phyloP scores from a whole-genome alignment of 64 coral and sea anemone genomes.

The Porites lutea region DNA sequence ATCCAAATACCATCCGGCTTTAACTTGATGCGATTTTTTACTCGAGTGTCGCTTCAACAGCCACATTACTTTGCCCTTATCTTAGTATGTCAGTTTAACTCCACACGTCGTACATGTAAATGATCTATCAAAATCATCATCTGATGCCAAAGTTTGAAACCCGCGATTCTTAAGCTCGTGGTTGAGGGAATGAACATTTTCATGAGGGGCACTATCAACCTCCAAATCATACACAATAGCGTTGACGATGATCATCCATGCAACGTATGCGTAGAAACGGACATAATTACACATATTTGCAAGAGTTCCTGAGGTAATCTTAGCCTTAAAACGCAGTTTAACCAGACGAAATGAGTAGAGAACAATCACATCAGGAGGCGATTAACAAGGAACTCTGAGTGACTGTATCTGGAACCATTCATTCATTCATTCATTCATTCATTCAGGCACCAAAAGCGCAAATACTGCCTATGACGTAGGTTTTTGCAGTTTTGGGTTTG shows the following conservation, averaged over 20 bases:
- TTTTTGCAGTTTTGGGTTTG: not conserved
- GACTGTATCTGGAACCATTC: not conserved
- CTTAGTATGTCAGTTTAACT: not conserved
- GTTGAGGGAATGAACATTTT: slow-evolving; percentile 10
- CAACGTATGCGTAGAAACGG: not conserved
- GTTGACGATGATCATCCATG: not conserved
- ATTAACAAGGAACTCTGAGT: not conserved
- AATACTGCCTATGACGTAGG: not conserved
- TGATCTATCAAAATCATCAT: slow-evolving; percentile 28
- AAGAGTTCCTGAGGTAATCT: not conserved
- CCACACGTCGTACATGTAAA: slow-evolving; percentile 24
- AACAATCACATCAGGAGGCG: not conserved
- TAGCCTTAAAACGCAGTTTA: not conserved
- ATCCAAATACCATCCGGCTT: slow-evolving; percentile 1
- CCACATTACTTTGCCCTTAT: too few relatives aligned
- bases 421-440: not conserved
- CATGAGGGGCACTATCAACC: slow-evolving; percentile 20
- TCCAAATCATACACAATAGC: slow-evolving; percentile 1
- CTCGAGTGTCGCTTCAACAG: not conserved
- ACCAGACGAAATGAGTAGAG: not conserved
- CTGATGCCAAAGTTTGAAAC: slow-evolving; percentile 31
- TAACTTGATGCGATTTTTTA: not conserved
- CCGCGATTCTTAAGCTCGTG: slow-evolving; percentile 8
- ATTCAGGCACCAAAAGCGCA: not conserved
- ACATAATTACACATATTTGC: not conserved